Evolutionary conservation across 2,113 vertebrate species (phyloP).

Genomic region (Hemichromis elongatus): DNA sequence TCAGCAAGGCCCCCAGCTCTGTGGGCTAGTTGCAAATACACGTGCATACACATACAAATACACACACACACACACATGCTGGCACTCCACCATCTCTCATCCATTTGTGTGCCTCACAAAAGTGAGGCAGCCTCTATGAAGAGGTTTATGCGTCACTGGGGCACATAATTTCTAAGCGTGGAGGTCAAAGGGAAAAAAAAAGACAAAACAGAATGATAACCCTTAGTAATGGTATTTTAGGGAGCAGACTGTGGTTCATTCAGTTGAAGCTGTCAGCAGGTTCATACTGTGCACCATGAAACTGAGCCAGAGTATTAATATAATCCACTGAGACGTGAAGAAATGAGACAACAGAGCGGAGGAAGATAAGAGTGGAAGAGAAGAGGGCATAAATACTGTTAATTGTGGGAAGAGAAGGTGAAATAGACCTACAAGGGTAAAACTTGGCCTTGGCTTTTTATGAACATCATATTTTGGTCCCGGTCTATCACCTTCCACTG

Average conservation of each 20-base stretch:
- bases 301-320: constrained; percentile 16
- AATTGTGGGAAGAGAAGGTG: neutral
- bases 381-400: neutral
- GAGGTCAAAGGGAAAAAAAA: neutral
- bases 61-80: neutral
- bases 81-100: neutral
- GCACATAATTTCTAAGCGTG: neutral
- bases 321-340: neutral
- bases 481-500: neutral
- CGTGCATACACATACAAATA: neutral
- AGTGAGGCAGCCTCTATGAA: neutral
- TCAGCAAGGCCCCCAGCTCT: constrained; percentile 51
- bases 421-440: neutral
- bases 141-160: neutral
- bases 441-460: neutral
- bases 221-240: neutral
- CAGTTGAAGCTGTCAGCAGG: neutral
- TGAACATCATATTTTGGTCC: neutral
- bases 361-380: neutral
- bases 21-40: neutral
- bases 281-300: constrained; percentile 16
- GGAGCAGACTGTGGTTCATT: neutral
- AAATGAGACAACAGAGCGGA: neutral
- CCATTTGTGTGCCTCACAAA: neutral
- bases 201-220: neutral